Evolutionary conservation across 2,797 vertebrate species (phyloP).

Genomic region (Brachymystax lenok): DNA sequence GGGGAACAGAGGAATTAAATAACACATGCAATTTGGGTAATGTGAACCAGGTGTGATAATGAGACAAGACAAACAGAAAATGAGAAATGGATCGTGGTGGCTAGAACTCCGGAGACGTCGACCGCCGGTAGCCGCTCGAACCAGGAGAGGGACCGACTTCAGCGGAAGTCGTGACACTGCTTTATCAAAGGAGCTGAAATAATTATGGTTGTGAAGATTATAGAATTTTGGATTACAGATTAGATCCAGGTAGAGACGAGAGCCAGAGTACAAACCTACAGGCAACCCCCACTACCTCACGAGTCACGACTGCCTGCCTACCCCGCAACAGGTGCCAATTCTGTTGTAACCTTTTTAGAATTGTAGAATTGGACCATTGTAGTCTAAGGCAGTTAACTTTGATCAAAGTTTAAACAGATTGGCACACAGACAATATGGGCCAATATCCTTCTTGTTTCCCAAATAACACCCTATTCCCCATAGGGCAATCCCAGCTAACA

Average conservation of each 20-base stretch:
- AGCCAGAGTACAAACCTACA: neutral
- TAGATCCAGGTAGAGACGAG: neutral
- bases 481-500: neutral
- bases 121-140: too few relatives aligned
- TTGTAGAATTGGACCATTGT: too few relatives aligned
- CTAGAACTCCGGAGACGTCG: too few relatives aligned
- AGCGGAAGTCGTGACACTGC: neutral
- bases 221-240: neutral
- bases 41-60: too few relatives aligned
- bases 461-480: too few relatives aligned
- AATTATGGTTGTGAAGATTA: neutral
- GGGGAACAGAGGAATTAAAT: too few relatives aligned
- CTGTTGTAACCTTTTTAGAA: neutral
- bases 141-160: too few relatives aligned
- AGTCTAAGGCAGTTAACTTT: neutral
- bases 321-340: neutral
- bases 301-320: neutral
- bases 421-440: neutral
- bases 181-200: constrained; percentile 3
- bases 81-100: too few relatives aligned
- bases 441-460: neutral
- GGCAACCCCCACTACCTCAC: neutral
- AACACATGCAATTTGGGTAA: too few relatives aligned
- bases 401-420: constrained; percentile 11
- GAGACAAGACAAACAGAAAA: too few relatives aligned